Evolutionary conservation across 2,797 vertebrate species (phyloP), one percentile per base, ranked within the genome.

Genomic region (Darevskia nairensis): DNA sequence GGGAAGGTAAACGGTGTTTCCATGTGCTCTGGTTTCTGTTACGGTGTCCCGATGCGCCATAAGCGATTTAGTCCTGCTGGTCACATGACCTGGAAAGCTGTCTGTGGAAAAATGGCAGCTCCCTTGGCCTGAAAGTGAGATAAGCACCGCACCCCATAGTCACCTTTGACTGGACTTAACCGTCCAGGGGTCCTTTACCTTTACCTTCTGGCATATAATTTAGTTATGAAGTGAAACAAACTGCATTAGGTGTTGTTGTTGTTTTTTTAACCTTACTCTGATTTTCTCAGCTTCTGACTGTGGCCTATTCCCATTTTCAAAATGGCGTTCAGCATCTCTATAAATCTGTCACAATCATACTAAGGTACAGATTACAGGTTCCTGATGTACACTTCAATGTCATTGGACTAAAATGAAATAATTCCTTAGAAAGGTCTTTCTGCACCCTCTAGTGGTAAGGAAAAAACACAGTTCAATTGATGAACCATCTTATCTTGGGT

Each of bases 401-500:
- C 46, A 59, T 35, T 59, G 32, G 76, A 32, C 59, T 64, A 6
- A 84, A 50, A 5, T 3, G 10, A 44, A 64, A 44, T 35, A 35
- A 25, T 78, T 86, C 8, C 7, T 69, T 35, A 69, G 44, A 32
- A 55, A 55, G 13, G 50, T 80, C 59, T 75, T 72, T n/a, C 83
- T 68, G 5, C 83, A 29, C 88, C 88, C 69, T 85, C 88, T 89
- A 74, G 77, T 32, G 88, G 77, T 23, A 75, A 32, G 35, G 74
- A 46, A 64, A 25, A 79, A 55, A 68, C 50, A 11, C 10, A 13
- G 6, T 66, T 80, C 32, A 59, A 8, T 13, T 11, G 4, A 50
- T 68, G 41, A 69, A 19, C 5, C 1, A 69, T 69, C 29, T 69
- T 46, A 23, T 85, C 55, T n/a, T 44, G 44, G 69, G 19, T n/a